These are phyloP conservation scores for Actenoides hombroni DNA, from an alignment of 2,113 vertebrate species.

Conservation along the genomic window DNA sequence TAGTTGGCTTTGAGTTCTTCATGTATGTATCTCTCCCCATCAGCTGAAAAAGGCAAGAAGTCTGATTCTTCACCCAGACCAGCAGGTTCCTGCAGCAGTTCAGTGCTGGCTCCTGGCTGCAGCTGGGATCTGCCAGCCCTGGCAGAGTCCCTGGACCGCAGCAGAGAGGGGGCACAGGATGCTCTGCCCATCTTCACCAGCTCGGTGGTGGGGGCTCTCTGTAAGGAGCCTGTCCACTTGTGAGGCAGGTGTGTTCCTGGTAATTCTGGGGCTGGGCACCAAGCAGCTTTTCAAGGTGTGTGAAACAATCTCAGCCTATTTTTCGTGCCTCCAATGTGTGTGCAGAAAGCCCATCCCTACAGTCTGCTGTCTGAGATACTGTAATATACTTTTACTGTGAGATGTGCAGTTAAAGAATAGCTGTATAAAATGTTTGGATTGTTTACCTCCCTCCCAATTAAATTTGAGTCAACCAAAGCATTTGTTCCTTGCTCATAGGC, in stretches of 20 bases:
- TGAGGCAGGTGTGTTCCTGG: background rate
- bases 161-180: background rate
- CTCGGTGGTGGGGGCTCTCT: background rate
- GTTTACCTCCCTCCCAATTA: background rate
- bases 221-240: background rate
- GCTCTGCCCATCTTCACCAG: too few species aligned
- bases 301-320: background rate
- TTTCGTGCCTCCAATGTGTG: background rate
- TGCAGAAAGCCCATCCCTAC: background rate
- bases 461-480: background rate
- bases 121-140: background rate
- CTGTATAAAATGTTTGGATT: background rate
- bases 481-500: background rate
- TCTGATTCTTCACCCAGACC: background rate
- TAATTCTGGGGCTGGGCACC: background rate
- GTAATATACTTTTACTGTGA: background rate
- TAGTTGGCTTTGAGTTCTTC: background rate
- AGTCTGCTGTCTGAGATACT: background rate
- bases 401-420: background rate
- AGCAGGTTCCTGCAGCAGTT: background rate
- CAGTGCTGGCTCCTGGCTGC: background rate
- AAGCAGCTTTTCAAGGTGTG: background rate
- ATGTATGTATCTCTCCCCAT: rapidly evolving
- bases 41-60: background rate
- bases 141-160: rapidly evolving